Percentiles rank a stretch among this genome's conserved stretches.
phyloP scores from a whole-genome alignment of 1,140 invertebrate genomes.

The Chrysomallon squamiferum region DNA sequence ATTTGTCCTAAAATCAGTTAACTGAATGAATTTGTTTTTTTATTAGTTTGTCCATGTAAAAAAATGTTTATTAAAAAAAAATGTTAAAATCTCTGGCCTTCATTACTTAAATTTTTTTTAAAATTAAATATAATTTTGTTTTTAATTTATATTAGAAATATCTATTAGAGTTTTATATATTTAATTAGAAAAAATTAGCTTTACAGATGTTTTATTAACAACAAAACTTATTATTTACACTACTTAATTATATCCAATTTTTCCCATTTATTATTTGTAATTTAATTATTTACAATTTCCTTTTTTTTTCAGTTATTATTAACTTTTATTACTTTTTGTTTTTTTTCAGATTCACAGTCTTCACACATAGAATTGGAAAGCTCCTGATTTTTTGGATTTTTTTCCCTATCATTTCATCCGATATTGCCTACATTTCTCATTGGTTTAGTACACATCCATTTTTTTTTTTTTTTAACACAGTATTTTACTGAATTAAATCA shows the following conservation, averaged over 20 bases:
- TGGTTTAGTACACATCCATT: too few species aligned
- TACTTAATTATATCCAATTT: too few species aligned
- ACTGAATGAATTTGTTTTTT: background rate
- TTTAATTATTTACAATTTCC: background rate
- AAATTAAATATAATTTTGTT: background rate
- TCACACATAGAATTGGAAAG: constrained; percentile 19
- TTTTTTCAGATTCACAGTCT: constrained; percentile 21
- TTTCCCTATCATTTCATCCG: too few species aligned
- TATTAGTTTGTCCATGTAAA: background rate
- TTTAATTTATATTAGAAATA: background rate
- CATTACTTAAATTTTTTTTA: background rate
- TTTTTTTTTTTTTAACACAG: too few species aligned
- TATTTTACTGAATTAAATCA: too few species aligned
- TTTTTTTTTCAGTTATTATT: background rate
- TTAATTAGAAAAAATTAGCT: too few species aligned
- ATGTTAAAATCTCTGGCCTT: background rate
- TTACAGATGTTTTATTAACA: too few species aligned
- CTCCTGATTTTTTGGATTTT: background rate
- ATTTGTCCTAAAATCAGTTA: background rate
- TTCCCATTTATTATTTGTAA: too few species aligned
- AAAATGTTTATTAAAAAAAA: background rate
- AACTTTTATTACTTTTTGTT: background rate
- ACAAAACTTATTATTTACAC: too few species aligned
- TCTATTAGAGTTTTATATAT: too few species aligned
- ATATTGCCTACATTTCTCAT: too few species aligned